Conservation (phyloP, 1,140 invertebrate species). For the Apocrypta bakeri region DNA sequence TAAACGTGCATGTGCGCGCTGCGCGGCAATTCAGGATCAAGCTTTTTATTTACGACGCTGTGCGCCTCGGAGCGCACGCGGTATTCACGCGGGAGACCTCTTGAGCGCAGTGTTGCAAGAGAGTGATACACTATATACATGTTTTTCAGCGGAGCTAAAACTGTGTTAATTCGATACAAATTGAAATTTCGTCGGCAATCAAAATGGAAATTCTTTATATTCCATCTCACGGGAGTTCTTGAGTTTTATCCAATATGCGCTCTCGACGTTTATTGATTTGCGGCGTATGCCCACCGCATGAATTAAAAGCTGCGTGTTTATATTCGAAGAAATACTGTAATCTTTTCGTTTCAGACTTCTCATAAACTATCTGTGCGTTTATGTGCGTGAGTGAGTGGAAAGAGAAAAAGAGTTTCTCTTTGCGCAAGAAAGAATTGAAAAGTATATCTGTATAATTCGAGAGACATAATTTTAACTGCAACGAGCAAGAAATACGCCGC, state of each 20-base stretch:
- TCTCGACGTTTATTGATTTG: background rate
- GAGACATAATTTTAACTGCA: too few relatives aligned
- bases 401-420: background rate
- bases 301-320: background rate
- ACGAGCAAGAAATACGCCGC: too few relatives aligned
- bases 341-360: background rate
- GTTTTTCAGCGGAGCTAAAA: conserved; percentile 14
- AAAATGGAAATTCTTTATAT: conserved; percentile 46
- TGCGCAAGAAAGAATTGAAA: background rate
- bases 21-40: too few relatives aligned
- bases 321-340: background rate
- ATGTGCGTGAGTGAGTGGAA: background rate
- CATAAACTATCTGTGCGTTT: background rate
- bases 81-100: conserved; percentile 8
- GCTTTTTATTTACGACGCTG: conserved; percentile 31
- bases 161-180: conserved; percentile 43
- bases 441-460: too few relatives aligned
- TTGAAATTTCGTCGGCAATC: conserved; percentile 22
- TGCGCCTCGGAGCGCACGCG: background rate
- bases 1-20: background rate
- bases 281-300: background rate
- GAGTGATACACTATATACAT: conserved; percentile 7
- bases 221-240: conserved; percentile 26
- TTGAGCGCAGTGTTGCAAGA: too few relatives aligned
- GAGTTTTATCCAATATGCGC: conserved; percentile 15